Conservation (phyloP, 2,797 vertebrate species). For the Microtus californicus region DNA sequence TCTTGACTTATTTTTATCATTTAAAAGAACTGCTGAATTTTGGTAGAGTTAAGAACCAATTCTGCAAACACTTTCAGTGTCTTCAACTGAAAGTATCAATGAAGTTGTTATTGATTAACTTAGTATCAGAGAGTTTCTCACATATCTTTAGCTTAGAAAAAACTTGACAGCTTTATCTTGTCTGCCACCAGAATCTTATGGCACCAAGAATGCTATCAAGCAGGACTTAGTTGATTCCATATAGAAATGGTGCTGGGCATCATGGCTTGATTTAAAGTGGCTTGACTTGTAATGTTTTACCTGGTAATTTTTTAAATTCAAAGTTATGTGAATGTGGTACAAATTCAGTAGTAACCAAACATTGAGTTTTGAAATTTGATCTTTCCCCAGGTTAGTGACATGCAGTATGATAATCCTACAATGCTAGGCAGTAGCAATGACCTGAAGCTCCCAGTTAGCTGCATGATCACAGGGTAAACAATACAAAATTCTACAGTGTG, state of each 20-base stretch:
- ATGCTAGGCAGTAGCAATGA: neutral
- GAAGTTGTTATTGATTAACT: constrained; percentile 36
- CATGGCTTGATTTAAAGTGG: neutral
- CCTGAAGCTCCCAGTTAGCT: neutral
- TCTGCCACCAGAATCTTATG: neutral
- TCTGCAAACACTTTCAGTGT: neutral
- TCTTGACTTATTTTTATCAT: constrained; percentile 28
- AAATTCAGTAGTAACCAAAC: neutral
- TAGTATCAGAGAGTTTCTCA: constrained; percentile 1
- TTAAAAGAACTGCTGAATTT: constrained; percentile 41
- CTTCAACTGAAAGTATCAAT: constrained; percentile 8
- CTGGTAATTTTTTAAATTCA: neutral
- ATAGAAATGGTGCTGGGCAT: neutral
- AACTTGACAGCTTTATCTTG: constrained; percentile 21
- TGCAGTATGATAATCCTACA: neutral
- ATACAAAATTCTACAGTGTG: neutral
- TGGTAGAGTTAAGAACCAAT: constrained; percentile 37
- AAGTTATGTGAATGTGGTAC: neutral
- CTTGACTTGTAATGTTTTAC: neutral
- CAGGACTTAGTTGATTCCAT: neutral
- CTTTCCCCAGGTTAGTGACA: neutral
- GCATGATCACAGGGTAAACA: neutral
- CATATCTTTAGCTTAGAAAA: neutral
- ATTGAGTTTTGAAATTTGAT: neutral
- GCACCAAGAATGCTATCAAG: neutral